Evolutionary conservation across 2,888 invertebrate genomes (phyloP), one percentile per base, ranked within the genome.

Genomic region (Volucella inanis): DNA sequence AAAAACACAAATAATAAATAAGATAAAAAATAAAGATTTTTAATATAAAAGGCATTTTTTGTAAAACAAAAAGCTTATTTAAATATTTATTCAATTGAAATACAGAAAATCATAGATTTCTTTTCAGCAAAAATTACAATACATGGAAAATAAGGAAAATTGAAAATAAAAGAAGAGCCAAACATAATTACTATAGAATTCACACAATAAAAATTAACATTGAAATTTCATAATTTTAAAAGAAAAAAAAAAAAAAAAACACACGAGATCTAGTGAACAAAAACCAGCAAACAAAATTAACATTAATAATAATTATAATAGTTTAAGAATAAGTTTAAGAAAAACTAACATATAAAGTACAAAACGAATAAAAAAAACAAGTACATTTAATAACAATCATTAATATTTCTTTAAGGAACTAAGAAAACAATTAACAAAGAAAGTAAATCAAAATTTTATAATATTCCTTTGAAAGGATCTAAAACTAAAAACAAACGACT

Each of bases 231-330:
- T 76, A 75, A 50, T 57, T 45, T 39, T 55, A 65, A 11, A 15
- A 45, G 41, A 22, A 15, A 47, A 50, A 45, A 68, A 57, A 85
- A 85, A 85, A 50, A 45, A 68, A 57, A 85, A 85, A 85, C 61
- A 77, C 76, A 77, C 76, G 85, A 85, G 85, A 85, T 85, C 85
- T 84, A 79, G 79, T 12, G 50, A 84, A 79, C 49, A 79, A 59
- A 18, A 75, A 80, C 71, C 54, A 78, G 61, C 70, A 85, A 85
- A 80, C 65, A 59, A 76, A 84, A 54, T 52, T 75, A 70, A 64
- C 45, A 57, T 31, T 18, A 54, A 54, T 39, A 31, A 64, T 74
- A 74, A 12, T 47, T 31, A 62, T 39, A 62, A 45, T 47, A 72
- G 52, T 57, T 59, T 62, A 68, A 55, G 39, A 11, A 49, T 38